A percentile compares a stretch with the other conserved stretches of the same genome.
Evolutionary conservation across 2,113 vertebrate genomes (phyloP).

Genomic region (Kryptolebias marmoratus): DNA sequence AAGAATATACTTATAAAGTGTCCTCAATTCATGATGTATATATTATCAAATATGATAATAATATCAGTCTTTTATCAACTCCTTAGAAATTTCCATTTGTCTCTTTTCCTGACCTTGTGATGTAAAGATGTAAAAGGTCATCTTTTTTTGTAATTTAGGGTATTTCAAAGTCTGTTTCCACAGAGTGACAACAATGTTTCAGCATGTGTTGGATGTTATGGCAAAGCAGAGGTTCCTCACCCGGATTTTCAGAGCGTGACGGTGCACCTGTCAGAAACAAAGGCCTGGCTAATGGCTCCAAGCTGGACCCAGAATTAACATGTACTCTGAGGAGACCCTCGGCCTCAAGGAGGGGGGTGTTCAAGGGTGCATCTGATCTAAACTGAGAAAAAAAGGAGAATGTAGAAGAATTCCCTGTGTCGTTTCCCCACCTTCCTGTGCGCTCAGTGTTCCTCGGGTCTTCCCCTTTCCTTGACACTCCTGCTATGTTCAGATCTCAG

Average conservation of each 20-base stretch:
- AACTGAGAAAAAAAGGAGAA: slow-evolving; percentile 31
- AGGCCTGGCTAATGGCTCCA: slow-evolving; percentile 64
- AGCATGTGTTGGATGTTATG: slow-evolving; percentile 23
- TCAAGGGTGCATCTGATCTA: slow-evolving; percentile 38
- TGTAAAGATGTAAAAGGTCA: background rate
- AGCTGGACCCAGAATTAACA: slow-evolving; percentile 47
- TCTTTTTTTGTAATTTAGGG: no score
- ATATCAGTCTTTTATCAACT: no score
- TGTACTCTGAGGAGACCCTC: slow-evolving; percentile 38
- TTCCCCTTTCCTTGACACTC: slow-evolving; percentile 45
- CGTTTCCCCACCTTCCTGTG: slow-evolving; percentile 26
- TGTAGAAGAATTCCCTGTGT: slow-evolving; percentile 39
- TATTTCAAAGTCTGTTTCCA: no score
- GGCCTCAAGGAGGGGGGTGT: slow-evolving; percentile 10
- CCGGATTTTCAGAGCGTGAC: slow-evolving; percentile 49
- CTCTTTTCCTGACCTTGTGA: background rate
- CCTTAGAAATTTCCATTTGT: background rate
- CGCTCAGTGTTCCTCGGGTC: slow-evolving; percentile 51
- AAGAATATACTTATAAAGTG: no score
- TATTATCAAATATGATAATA: no score
- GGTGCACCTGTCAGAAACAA: slow-evolving; percentile 71
- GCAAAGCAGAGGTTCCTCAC: background rate
- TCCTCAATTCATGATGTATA: no score
- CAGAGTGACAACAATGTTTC: no score
- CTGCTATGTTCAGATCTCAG: slow-evolving; percentile 43